Evolutionary conservation across 2,113 vertebrate genomes (phyloP), one percentile per base, ranked within the genome.

Genomic region (Lampris incognitus): DNA sequence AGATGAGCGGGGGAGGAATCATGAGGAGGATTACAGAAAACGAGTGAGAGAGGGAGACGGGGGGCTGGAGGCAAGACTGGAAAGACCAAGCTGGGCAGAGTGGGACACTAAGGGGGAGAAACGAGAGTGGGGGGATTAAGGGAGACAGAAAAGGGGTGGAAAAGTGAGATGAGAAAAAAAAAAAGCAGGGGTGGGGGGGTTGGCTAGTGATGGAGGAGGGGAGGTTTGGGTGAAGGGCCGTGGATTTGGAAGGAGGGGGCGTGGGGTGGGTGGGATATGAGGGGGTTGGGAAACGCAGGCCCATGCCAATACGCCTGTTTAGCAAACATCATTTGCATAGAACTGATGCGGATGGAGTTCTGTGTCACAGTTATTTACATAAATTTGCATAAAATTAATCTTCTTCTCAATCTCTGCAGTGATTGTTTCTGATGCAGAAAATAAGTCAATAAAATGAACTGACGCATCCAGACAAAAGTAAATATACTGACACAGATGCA

Each of bases 321-420:
- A 86, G 87, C 91, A 94, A 93, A 93, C 85, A 93, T 55, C 39
- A 93, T 94, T 92, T 94, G 88, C 92, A 94, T 91, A 88, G 88
- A 86, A 89, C 81, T 79, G 89, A 89, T 91, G 88, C 39, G 78
- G 86, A 91, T 88, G 74, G 86, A 88, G 87, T 90, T 88, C 69
- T 85, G 84, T 92, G 91, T 92, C 94, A 92, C 74, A 79, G 81
- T 86, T 89, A 92, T 94, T 92, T 94, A 87, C 90, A 93, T 91
- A 76, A 38, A 93, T 94, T 94, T 93, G 93, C 94, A 95, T 95
- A 89, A 83, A 92, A 93, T 94, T 92, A 94, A 92, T 92, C 85
- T 85, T 64, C 66, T 69, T 70, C 82, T 76, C 80, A 84, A 87
- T 91, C 84, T 86, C 79, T 2, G 70, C 76, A 78, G 85, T 66